Conservation (phyloP, 1,140 invertebrate genomes). For the Lasaia peninsularis region DNA sequence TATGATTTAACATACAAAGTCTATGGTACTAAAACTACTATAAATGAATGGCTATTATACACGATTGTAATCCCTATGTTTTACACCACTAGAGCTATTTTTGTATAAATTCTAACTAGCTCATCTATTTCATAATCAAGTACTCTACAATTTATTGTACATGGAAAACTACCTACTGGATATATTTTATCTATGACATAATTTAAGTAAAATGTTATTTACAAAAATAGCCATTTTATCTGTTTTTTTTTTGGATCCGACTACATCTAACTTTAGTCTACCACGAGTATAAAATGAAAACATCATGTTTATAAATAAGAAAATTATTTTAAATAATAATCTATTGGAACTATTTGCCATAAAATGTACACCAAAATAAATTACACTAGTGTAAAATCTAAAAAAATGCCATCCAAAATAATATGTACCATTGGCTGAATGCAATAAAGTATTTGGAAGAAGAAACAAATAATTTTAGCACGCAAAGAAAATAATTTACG, state of each 20-base stretch:
- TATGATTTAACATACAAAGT: slow-evolving; percentile 43
- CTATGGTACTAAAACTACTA: slow-evolving; percentile 55
- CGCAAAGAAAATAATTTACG: too few relatives aligned
- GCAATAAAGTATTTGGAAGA: background rate
- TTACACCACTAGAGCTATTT: slow-evolving; percentile 60
- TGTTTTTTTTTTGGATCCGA: slow-evolving; percentile 53
- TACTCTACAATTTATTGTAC: slow-evolving; percentile 76
- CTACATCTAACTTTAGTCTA: slow-evolving; percentile 50
- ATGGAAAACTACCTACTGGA: slow-evolving; percentile 73
- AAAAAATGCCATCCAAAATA: background rate
- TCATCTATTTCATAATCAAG: slow-evolving; percentile 55
- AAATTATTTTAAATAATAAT: slow-evolving; percentile 48
- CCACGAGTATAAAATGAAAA: slow-evolving; percentile 42
- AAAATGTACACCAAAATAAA: slow-evolving; percentile 8
- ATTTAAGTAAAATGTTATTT: slow-evolving; percentile 74
- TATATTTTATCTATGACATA: slow-evolving; percentile 70
- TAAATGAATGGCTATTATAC: slow-evolving; percentile 60
- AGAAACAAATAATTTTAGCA: too few relatives aligned
- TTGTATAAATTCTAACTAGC: slow-evolving; percentile 75
- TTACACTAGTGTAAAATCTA: slow-evolving; percentile 1
- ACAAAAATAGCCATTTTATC: slow-evolving; percentile 73
- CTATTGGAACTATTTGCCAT: slow-evolving; percentile 51
- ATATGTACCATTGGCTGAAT: background rate
- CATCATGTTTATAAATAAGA: slow-evolving; percentile 6
- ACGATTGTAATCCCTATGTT: slow-evolving; percentile 54